These are phyloP conservation scores for Phaetusa simplex DNA, from an alignment of 2,113 vertebrate genomes.

Conservation along the genomic window DNA sequence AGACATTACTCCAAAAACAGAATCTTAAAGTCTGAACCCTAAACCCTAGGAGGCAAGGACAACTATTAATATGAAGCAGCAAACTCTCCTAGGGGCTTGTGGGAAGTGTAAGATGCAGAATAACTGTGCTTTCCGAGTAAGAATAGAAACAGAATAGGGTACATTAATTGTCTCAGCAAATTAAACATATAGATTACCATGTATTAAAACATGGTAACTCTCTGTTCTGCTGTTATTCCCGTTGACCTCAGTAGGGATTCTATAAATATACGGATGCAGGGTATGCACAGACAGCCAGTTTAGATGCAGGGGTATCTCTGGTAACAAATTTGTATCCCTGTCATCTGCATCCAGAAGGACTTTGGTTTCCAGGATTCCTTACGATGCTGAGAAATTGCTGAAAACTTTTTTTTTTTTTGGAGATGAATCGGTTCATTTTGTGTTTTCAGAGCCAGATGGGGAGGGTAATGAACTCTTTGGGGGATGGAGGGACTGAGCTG, in stretches of 20 bases:
- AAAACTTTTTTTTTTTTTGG: not conserved
- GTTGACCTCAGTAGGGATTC: not conserved
- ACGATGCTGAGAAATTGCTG: not conserved
- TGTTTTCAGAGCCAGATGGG: not conserved
- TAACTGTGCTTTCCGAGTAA: not conserved
- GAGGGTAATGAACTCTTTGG: constrained; percentile 6
- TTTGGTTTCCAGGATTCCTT: not conserved
- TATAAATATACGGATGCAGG: fast-evolving
- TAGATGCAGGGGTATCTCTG: not conserved
- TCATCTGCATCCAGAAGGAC: not conserved
- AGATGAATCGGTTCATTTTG: not conserved
- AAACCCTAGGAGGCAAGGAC: not conserved
- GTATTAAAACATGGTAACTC: not conserved
- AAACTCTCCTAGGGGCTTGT: not conserved
- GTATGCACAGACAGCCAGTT: not conserved
- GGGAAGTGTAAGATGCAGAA: not conserved
- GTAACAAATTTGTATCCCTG: not conserved
- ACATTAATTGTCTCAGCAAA: not conserved
- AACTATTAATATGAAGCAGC: not conserved
- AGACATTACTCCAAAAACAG: not conserved
- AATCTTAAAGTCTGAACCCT: not conserved
- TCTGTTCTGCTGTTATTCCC: not conserved
- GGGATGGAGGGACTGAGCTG: not conserved
- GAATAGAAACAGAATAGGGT: not conserved
- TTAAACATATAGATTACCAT: not conserved